Percentiles rank a stretch among this genome's conserved stretches.
Conservation (phyloP, 2,797 vertebrate species). For the Hyperoplus lanceolatus region DNA sequence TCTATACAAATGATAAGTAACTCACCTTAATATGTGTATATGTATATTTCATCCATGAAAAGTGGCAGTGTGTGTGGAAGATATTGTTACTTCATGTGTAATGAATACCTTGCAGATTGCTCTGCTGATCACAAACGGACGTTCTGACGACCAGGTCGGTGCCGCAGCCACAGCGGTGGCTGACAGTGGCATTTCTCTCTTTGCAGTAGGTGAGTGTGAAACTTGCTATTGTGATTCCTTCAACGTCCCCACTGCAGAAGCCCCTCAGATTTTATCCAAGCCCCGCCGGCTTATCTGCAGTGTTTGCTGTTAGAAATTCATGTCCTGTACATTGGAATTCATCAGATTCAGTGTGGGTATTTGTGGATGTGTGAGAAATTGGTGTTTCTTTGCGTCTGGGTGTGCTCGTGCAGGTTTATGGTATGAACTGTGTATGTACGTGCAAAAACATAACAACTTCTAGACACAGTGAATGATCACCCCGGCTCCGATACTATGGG, state of each 20-base stretch:
- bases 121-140: slow-evolving; percentile 88
- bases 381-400: slow-evolving; percentile 30
- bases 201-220: slow-evolving; percentile 88
- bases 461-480: slow-evolving; percentile 7
- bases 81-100: not conserved
- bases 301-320: slow-evolving; percentile 70
- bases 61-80: not conserved
- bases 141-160: slow-evolving; percentile 84
- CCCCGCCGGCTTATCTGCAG: slow-evolving; percentile 61
- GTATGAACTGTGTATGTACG: slow-evolving; percentile 27
- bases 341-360: slow-evolving; percentile 54
- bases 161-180: slow-evolving; percentile 79
- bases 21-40: not conserved
- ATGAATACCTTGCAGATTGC: slow-evolving; percentile 79
- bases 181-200: slow-evolving; percentile 89
- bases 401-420: not conserved
- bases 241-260: slow-evolving; percentile 63
- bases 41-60: not conserved
- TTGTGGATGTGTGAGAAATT: slow-evolving; percentile 35
- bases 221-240: slow-evolving; percentile 65
- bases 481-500: slow-evolving; percentile 27
- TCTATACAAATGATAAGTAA: not conserved
- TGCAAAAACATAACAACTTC: not conserved
- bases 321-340: slow-evolving; percentile 72
- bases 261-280: slow-evolving; percentile 58